phyloP scores from a whole-genome alignment of 2,888 invertebrate genomes.

The Pteria penguin region DNA sequence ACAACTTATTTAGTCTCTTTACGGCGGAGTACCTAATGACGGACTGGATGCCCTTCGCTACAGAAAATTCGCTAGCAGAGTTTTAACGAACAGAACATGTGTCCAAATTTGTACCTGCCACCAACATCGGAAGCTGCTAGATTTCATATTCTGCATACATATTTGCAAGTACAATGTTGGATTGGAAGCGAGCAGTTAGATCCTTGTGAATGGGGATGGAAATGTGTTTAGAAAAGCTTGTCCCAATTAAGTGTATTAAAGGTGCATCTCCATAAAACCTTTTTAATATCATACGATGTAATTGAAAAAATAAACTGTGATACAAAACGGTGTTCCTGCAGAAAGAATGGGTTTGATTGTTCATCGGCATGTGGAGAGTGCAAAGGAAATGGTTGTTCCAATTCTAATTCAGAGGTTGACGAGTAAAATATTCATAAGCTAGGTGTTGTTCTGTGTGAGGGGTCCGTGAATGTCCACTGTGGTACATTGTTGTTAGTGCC shows the following conservation, averaged over 20 bases:
- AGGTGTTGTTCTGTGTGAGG: too few species aligned
- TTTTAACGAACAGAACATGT: conserved; percentile 29
- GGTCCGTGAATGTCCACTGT: too few species aligned
- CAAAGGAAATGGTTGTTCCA: neutral
- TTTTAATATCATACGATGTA: neutral
- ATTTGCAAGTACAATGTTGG: conserved; percentile 47
- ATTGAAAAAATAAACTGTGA: conserved; percentile 7
- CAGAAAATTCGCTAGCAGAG: conserved; percentile 35
- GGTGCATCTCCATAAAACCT: neutral
- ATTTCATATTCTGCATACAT: conserved; percentile 48
- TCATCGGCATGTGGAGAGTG: neutral
- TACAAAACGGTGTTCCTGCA: neutral
- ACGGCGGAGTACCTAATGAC: neutral
- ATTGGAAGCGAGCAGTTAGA: neutral
- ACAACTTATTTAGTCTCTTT: conserved; percentile 19
- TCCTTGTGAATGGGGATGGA: conserved; percentile 6
- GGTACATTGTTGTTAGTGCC: too few species aligned
- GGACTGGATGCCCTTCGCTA: conserved; percentile 1
- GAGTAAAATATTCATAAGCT: neutral
- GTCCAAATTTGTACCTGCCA: conserved; percentile 48
- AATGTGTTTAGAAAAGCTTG: neutral
- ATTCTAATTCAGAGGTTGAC: neutral
- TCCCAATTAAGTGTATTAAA: neutral
- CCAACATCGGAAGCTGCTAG: conserved; percentile 54
- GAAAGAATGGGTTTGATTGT: conserved; percentile 1